Conservation (phyloP, 2,797 vertebrate species). For the Iguana delicatissima region DNA sequence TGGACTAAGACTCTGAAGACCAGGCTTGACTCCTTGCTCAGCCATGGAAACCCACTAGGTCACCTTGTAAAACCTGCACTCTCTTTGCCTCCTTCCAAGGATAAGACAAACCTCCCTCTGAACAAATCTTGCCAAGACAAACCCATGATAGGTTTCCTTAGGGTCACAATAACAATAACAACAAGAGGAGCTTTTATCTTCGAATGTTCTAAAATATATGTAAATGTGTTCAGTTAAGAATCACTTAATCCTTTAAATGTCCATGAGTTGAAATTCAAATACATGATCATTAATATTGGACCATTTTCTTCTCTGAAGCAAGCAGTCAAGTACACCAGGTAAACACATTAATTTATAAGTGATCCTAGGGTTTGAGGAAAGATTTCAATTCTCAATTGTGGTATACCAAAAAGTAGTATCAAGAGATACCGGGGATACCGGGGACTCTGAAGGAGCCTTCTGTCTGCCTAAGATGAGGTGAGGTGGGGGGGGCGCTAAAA, state of each 20-base stretch:
- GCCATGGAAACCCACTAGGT: too few relatives aligned
- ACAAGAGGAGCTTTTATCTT: neutral
- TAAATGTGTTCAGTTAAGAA: neutral
- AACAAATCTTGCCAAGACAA: too few relatives aligned
- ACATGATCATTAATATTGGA: neutral
- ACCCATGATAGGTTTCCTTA: too few relatives aligned
- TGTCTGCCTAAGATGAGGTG: neutral
- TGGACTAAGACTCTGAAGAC: too few relatives aligned
- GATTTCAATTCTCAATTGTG: neutral
- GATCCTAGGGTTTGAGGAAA: neutral
- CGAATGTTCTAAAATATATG: neutral
- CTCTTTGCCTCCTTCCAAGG: too few relatives aligned
- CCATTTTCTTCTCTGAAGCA: constrained; percentile 12
- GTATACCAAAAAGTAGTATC: neutral
- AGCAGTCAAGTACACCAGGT: neutral
- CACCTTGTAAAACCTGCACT: too few relatives aligned
- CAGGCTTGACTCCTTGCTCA: too few relatives aligned
- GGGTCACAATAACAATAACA: too few relatives aligned
- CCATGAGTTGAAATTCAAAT: neutral
- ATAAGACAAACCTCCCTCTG: too few relatives aligned
- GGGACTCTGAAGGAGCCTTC: neutral
- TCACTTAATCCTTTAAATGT: neutral
- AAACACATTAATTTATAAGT: neutral
- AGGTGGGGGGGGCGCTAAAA: neutral
- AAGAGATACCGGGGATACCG: too few relatives aligned